Evolutionary conservation across 2,113 vertebrate genomes (phyloP), one percentile per base, ranked within the genome.

Genomic region (Tapirus terrestris): DNA sequence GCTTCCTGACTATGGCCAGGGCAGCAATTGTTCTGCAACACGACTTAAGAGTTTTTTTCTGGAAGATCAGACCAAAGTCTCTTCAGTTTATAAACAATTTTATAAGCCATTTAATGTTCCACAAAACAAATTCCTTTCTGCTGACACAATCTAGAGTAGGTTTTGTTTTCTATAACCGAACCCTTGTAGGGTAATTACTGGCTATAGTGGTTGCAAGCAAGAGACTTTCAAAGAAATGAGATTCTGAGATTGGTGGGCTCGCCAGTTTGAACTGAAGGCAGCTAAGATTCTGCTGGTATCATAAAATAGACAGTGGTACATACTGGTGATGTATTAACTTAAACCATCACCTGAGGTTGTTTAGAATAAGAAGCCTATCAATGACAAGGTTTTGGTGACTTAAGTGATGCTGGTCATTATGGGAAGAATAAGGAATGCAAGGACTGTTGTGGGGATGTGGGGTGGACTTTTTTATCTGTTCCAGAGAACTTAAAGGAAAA

Each of bases 121-220:
- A 58, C n/a, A 61, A 92, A 95, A 87, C 83, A 91, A 75, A 84
- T 87, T 79, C 2, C 33, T 95, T 96, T 75, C 63, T 70, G 63
- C 70, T 58, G 63, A 86, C n/a, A 95, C n/a, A 27, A 86, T 65
- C 29, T 80, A 48, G n/a, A 77, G 56, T 31, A 11, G 79, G 60
- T 51, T 96, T 96, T 86, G 31, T 61, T 82, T 61, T 67, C 79
- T 87, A 27, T 23, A 67, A 18, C 36, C 80, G 60, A 96, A 79
- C 13, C 33, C 1, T 82, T 29, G 61, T 29, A 39, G 12, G 36
- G 43, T 65, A 29, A 63, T 85, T 92, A 39, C 51, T 94, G 83
- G 45, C 20, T 94, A 17, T 11, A 27, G 12, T 45, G 43, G 51
- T 81, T 6, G 4, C 23, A 67, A 87, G 58, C 79, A 36, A 90